Percentiles rank a stretch among this genome's conserved stretches.
phyloP scores from a whole-genome alignment of 1,140 invertebrate genomes.

The Panulirus ornatus region DNA sequence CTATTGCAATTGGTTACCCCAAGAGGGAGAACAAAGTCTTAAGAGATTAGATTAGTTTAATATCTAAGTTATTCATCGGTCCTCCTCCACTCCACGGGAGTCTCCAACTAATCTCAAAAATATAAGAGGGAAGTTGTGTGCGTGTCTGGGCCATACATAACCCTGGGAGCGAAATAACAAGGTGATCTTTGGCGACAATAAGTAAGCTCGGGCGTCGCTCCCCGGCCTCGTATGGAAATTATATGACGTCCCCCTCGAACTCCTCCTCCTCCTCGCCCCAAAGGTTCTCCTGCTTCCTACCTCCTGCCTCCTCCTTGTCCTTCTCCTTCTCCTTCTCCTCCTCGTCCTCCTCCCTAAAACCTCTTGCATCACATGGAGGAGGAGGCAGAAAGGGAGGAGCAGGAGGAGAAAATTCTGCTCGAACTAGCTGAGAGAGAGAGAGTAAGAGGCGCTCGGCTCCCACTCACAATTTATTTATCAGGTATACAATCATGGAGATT shows the following conservation, averaged over 20 bases:
- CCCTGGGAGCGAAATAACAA: slow-evolving; percentile 54
- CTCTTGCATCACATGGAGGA: no score
- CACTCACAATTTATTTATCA: no score
- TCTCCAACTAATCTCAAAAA: slow-evolving; percentile 45
- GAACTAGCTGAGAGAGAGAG: no score
- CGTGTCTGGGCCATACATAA: slow-evolving; percentile 30
- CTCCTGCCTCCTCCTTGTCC: background rate
- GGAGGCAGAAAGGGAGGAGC: no score
- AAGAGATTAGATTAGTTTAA: slow-evolving; percentile 45
- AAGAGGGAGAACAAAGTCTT: slow-evolving; percentile 8
- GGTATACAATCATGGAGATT: no score
- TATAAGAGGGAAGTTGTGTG: slow-evolving; percentile 55
- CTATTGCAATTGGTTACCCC: no score
- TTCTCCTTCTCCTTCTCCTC: background rate
- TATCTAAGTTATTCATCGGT: slow-evolving; percentile 26
- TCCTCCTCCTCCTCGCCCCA: background rate
- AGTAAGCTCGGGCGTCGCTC: slow-evolving; percentile 52
- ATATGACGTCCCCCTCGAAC: background rate
- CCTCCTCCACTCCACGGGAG: background rate
- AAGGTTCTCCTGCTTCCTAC: background rate
- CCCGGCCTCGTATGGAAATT: slow-evolving; percentile 52
- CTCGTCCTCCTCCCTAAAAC: background rate
- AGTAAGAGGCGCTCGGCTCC: no score
- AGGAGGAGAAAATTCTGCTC: no score
- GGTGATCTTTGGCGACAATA: slow-evolving; percentile 62